Evolutionary conservation across 1,140 invertebrate species (phyloP).

Genomic region (Lepidurus packardi): DNA sequence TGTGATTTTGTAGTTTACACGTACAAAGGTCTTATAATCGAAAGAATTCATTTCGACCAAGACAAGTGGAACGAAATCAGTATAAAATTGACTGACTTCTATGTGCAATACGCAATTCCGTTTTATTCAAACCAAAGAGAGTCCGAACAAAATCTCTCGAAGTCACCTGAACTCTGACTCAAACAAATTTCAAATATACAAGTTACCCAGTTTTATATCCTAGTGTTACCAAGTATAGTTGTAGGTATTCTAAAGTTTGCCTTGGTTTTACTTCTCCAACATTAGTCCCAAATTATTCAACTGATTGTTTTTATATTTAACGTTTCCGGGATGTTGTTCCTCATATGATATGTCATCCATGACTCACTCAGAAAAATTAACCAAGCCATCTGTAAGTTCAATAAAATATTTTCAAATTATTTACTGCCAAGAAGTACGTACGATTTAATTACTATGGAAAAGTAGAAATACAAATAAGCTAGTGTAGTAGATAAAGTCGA

Average conservation of each 20-base stretch:
- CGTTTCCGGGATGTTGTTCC: not conserved
- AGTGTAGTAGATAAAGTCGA: not conserved
- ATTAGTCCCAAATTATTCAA: not conserved
- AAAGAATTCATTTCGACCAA: constrained; percentile 3
- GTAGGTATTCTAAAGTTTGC: not conserved
- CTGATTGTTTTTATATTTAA: not conserved
- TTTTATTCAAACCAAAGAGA: not conserved
- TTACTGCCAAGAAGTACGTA: not conserved
- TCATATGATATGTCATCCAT: not conserved
- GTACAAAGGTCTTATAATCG: constrained; percentile 12
- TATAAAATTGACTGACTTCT: not conserved
- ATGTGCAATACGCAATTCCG: constrained; percentile 22
- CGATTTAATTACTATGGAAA: not conserved
- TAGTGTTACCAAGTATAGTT: not conserved
- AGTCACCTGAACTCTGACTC: not conserved
- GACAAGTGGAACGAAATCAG: constrained; percentile 3
- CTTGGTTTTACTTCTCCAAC: not conserved
- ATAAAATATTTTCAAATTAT: not conserved
- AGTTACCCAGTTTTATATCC: not conserved
- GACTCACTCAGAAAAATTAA: not conserved
- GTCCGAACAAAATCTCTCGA: not conserved
- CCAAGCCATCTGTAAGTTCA: not conserved
- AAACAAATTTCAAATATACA: not conserved
- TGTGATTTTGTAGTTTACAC: constrained; percentile 29
- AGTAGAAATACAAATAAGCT: not conserved